Base-by-base conservation (phyloP, 2,888 invertebrate species). In the Polydrusus pterygomalis region DNA sequence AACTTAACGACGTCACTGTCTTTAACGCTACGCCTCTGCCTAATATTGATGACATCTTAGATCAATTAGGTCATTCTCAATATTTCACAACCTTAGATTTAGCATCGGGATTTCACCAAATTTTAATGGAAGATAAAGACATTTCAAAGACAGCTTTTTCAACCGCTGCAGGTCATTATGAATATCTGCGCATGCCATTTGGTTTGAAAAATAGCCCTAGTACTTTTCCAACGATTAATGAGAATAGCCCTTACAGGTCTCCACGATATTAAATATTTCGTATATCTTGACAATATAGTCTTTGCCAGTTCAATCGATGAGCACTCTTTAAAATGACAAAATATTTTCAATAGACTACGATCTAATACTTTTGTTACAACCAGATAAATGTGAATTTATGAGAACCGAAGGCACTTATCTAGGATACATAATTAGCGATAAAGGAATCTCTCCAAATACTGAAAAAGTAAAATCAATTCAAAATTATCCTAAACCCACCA, bases 121-220 rank as follows among this genome's bases (percentile, higher is more conserved):
- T 87, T 13, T 20, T 75, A 65, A 80, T 86, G 78, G 40, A 81
- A 54, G 70, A 77, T 6, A 62, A 80, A 49, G 84, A 86, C 74
- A 71, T 78, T 69, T 75, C 20, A 87, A 86, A 83, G n/a, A 87
- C 86, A 10, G 86, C 86, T 1, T 87, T 87, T 74, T 80, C 81
- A 3, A 81, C 82, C 10, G 81, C 80, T 38, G 63, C 75, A 9
- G 86, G 85, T 25, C 86, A 86, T 72, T 86, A 81, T 62, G 83
- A 87, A 76, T 87, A 81, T 65, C 78, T 74, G 8, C 69, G 85
- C 18, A 84, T 87, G 83, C 85, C 85, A 0, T 85, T 87, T 77
- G 87, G 85, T 1, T 81, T 88, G 9, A 85, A 84, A 81, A 87
- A 86, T 73, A 86, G 87, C 0, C 87, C 88, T 0, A 49, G 34